Base-by-base conservation (phyloP, 2,888 invertebrate species). In the Merodon equestris region DNA sequence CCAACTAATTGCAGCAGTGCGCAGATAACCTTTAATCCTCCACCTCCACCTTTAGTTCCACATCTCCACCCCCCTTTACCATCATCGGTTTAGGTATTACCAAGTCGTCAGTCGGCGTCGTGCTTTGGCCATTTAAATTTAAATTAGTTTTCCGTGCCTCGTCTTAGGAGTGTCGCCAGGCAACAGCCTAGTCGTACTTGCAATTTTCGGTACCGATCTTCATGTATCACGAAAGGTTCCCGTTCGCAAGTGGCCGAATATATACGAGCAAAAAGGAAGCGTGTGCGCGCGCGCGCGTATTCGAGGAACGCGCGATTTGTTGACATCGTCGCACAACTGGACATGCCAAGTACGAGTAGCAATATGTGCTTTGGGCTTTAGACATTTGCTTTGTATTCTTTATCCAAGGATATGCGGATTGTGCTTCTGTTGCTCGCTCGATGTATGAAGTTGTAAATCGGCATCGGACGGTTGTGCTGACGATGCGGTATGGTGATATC, bases 141-240 rank as follows among this genome's bases (percentile, higher is more conserved):
- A 86, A 86, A 86, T 86, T 85, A 85, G 86, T 85, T 86, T 86
- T 86, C 85, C 85, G 85, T 86, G 85, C 86, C 68, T 82, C 75
- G 68, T 71, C 74, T 79, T 68, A 79, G 79, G 79, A 79, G 74
- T 79, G 79, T 79, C 79, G 79, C 68, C 51, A 58, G 58, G 68
- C 63, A 58, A 56, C 74, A 27, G 7, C 27, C 27, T 4, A 27
- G 3, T 27, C 27, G 27, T 7, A 27, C 68, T 77, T 36, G 63
- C 63, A 68, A 74, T 79, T 79, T 79, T 79, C 73, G 77, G 77
- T 74, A 61, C 76, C 48, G 66, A 63, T 77, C 67, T 61, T 56
- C 27, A 27, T 27, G 27, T 7, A 27, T 27, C 27, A 27, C 27
- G 27, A 27, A 4, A 27, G 27, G 3, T 27, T 27, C 27, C 7